Evolutionary conservation across 2,113 vertebrate species (phyloP).

Genomic region (Perca flavescens): DNA sequence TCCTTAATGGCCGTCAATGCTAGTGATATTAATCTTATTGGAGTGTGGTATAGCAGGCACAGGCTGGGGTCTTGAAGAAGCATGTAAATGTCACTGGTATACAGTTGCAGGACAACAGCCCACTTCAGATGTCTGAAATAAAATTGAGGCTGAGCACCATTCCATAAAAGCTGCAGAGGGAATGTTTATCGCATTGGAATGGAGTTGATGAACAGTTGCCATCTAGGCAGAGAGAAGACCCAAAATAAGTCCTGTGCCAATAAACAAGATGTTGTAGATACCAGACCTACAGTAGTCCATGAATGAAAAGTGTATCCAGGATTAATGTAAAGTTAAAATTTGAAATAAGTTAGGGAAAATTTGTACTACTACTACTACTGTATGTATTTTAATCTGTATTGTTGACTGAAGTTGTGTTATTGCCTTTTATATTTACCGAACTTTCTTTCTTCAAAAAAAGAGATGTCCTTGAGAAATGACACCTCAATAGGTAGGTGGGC

Average conservation of each 20-base stretch:
- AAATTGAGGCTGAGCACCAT: slow-evolving; percentile 65
- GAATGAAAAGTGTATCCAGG: slow-evolving; percentile 48
- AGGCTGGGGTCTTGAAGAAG: slow-evolving; percentile 64
- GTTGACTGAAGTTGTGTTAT: neutral
- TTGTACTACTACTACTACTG: neutral
- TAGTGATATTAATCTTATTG: slow-evolving; percentile 1
- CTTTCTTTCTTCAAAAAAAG: too few species aligned
- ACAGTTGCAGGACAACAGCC: slow-evolving; percentile 63
- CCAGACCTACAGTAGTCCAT: slow-evolving; percentile 49
- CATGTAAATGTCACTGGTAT: slow-evolving; percentile 77
- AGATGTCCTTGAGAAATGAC: too few species aligned
- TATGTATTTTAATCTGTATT: slow-evolving; percentile 7
- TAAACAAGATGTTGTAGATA: slow-evolving; percentile 73
- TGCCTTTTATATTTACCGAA: too few species aligned
- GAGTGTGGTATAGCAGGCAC: slow-evolving; percentile 8
- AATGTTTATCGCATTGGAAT: slow-evolving; percentile 16
- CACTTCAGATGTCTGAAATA: slow-evolving; percentile 73
- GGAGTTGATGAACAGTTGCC: slow-evolving; percentile 70
- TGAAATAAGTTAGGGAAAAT: neutral
- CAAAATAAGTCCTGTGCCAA: slow-evolving; percentile 71
- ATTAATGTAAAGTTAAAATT: neutral
- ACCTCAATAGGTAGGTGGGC: too few species aligned
- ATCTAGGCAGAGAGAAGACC: slow-evolving; percentile 67
- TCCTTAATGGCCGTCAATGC: slow-evolving; percentile 12
- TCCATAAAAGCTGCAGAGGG: slow-evolving; percentile 70